Evolutionary conservation across 2,113 vertebrate species (phyloP), one percentile per base, ranked within the genome.

Genomic region (Corapipo altera): DNA sequence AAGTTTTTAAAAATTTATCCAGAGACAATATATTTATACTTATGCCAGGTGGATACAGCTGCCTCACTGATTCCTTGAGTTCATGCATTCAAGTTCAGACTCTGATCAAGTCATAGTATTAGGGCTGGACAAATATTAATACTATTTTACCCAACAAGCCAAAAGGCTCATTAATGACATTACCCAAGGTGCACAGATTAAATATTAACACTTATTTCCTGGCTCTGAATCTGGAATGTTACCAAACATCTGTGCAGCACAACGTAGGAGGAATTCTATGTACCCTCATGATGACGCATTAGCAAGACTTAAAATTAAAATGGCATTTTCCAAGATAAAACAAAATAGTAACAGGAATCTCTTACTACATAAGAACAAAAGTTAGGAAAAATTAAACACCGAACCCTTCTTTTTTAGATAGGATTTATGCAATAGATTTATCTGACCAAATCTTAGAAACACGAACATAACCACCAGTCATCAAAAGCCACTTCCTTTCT

Each of bases 401-500:
- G 10, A 78, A 54, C 46, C 11, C 35, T 59, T 90, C 13, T 49
- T 46, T 44, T 79, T 39, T 14, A 32, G 39, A 65, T 9, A 33
- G 44, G 21, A 49, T 49, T 82, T 58, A 85, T n/a, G 64, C 48
- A 64, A 48, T 7, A 35, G 28, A 67, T 59, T 51, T 0, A 0
- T 51, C 65, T 80, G 77, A 65, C 44, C 26, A 30, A 57, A 65
- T 69, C 74, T 85, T 23, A 82, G 65, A 46, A 71, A 72, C 72
- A 18, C 2, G n/a, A 79, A 33, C 83, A 55, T 52, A 44, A 41
- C 5, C 46, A 33, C 11, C 19, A 22, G 49, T 62, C 51, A 59
- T 44, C 51, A 77, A 77, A 79, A 71, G 33, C 70, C 28, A 59
- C 73, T 95, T 96, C 92, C 95, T 91, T 55, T 66, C 84, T 75